Evolutionary conservation across 1,140 invertebrate species (phyloP), one percentile per base, ranked within the genome.

Genomic region (Drosophila jambulina): DNA sequence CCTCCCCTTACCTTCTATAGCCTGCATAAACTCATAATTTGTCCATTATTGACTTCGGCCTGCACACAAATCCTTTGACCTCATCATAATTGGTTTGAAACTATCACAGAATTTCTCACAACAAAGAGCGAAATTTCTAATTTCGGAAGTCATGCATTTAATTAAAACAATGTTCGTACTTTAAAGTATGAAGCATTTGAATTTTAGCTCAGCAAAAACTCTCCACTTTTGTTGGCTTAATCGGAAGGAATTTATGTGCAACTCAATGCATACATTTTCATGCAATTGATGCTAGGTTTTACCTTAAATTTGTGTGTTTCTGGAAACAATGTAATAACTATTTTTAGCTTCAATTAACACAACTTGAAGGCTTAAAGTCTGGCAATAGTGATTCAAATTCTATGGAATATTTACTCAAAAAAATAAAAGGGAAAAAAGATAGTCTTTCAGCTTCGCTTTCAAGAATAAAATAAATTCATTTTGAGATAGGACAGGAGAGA

Each of bases 51-150:
- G 3, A 12, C n/a, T 9, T 10, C 4, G 9, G 13, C 46, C n/a
- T 65, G 63, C 63, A 34, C 13, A 34, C 40, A 60, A 36, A n/a
- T 4, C 21, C 54, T 25, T 62, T 25, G 53, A 54, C 13, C 15
- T 17, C 19, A 36, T 23, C 13, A 23, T 54, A 54, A 54, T 36
- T 36, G 32, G 21, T 9, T 34, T 12, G 32, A 23, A 38, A 23
- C 13, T 23, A 36, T 36, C 32, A 36, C 32, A 36, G 13, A 36
- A 23, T 36, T 54, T 38, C 15, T 38, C 2, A n/a, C 21, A 6
- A n/a, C 21, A 17, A 38, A 56, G 21, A n/a, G 9, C 3, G 34
- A 23, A 56, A 54, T 54, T 38, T 54, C 8, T 23, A 38, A n/a
- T 36, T 23, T 54, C 9, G 21, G 21, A 56, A 56, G 53, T 23